Evolutionary conservation across 2,113 vertebrate genomes (phyloP).

Genomic region (Passer domesticus): DNA sequence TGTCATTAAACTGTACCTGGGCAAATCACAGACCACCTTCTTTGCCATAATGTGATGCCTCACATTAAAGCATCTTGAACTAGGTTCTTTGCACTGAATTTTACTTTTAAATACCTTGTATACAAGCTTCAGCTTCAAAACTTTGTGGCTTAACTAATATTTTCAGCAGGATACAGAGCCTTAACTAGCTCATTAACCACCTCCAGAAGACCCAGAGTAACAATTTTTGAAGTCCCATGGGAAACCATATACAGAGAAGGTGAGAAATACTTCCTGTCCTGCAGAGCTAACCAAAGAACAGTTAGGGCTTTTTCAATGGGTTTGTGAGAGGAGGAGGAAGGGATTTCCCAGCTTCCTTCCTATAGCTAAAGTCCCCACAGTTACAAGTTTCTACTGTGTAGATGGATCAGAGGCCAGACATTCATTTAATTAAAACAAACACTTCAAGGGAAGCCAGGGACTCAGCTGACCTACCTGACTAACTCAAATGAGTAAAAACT

Average conservation of each 20-base stretch:
- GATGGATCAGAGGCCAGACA: background rate
- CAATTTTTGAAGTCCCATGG: background rate
- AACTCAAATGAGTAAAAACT: background rate
- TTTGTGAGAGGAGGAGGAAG: background rate
- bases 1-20: background rate
- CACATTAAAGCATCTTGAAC: background rate
- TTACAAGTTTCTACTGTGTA: background rate
- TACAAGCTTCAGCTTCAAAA: background rate
- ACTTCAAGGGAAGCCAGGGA: background rate
- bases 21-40: background rate
- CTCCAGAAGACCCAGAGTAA: background rate
- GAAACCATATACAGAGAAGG: background rate
- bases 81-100: background rate
- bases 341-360: constrained; percentile 25
- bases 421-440: constrained; percentile 32
- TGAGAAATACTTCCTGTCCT: constrained; percentile 1
- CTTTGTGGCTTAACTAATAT: background rate
- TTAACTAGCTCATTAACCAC: background rate
- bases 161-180: background rate
- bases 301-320: background rate
- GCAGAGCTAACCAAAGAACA: background rate
- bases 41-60: background rate
- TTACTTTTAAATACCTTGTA: background rate
- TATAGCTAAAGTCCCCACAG: background rate
- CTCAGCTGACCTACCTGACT: background rate